A percentile compares a stretch with the other conserved stretches of the same genome.
Evolutionary conservation across 2,113 vertebrate genomes (phyloP).

Genomic region (Lates calcarifer): DNA sequence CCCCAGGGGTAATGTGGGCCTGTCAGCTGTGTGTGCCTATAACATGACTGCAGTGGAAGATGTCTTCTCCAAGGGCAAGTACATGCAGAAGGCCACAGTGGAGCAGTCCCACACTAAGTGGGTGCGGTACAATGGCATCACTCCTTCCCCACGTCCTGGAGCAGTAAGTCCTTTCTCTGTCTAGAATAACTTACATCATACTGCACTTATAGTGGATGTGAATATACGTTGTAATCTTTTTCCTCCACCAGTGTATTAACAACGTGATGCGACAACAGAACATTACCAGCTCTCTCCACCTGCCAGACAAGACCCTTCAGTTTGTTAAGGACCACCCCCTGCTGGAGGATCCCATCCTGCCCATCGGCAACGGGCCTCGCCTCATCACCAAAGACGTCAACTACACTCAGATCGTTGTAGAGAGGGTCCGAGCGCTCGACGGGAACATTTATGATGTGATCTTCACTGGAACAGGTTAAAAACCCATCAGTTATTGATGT

Average conservation of each 20-base stretch:
- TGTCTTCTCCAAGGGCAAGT: conserved; percentile 94
- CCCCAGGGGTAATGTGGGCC: conserved; percentile 92
- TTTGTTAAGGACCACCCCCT: conserved; percentile 97
- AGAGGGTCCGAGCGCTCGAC: conserved; percentile 90
- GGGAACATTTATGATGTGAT: conserved; percentile 90
- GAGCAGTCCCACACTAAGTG: conserved; percentile 97
- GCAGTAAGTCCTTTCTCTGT: conserved; percentile 89
- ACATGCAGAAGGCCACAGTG: conserved; percentile 97
- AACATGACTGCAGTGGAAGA: conserved; percentile 90
- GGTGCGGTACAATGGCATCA: conserved; percentile 92
- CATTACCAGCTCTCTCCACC: conserved; percentile 90
- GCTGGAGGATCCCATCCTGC: conserved; percentile 93
- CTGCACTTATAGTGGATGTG: not conserved
- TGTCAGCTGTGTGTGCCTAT: conserved; percentile 96
- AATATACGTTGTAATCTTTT: not conserved
- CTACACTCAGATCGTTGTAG: conserved; percentile 96
- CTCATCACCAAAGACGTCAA: conserved; percentile 91
- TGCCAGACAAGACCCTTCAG: conserved; percentile 96
- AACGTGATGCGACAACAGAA: conserved; percentile 87
- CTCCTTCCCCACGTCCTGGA: conserved; percentile 92
- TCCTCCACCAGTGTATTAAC: conserved; percentile 89
- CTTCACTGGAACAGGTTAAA: conserved; percentile 92
- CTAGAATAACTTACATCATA: not conserved
- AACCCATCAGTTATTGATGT: not conserved
- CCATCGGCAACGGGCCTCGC: conserved; percentile 88